Base-by-base conservation (phyloP, 1,140 invertebrate genomes). In the Coptotermes formosanus region DNA sequence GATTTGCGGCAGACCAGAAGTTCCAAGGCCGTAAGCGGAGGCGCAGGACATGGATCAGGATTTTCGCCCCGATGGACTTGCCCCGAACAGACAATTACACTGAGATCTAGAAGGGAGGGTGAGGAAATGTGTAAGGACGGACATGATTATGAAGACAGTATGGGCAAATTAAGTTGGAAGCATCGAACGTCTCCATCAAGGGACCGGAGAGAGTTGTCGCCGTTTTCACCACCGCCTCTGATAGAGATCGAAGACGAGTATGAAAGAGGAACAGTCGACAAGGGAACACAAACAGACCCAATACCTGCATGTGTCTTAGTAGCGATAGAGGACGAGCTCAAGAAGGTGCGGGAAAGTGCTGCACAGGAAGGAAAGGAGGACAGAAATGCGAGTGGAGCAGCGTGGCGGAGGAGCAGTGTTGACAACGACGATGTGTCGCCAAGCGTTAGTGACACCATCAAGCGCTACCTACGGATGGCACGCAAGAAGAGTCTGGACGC, bases 391-490 rank as follows among this genome's bases (percentile, higher is more conserved):
- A 52, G 59, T 23, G 83, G 75, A 19, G 64, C n/a, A 8, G 59
- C 12, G 45, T 85, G 87, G 89, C 81, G 89, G 91, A 86, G 91
- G 91, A 52, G 90, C 87, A 96, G 95, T 87, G 94, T 96, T 0
- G 95, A 96, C 88, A 95, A 96, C 89, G 95, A 96, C 87, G 96
- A 97, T 88, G 94, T 97, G 0, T 96, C 95, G 0, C 96, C 96
- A 55, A 97, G 96, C 0, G 96, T 97, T 6, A 95, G 95, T 88
- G 95, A 97, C 88, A 97, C 95, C 0, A 96, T 97, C 45, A 97
- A 96, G 89, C 91, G 96, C 3, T 97, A 97, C 88, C 91, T 97
- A 3, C 91, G 95, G 86, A 97, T 97, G 96, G 96, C 96, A 0
- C 91, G 96, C 12, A 97, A 97, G 88, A 97, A 97, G 88, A 96